phyloP scores from a whole-genome alignment of 2,797 vertebrate genomes.

The Pristis pectinata region DNA sequence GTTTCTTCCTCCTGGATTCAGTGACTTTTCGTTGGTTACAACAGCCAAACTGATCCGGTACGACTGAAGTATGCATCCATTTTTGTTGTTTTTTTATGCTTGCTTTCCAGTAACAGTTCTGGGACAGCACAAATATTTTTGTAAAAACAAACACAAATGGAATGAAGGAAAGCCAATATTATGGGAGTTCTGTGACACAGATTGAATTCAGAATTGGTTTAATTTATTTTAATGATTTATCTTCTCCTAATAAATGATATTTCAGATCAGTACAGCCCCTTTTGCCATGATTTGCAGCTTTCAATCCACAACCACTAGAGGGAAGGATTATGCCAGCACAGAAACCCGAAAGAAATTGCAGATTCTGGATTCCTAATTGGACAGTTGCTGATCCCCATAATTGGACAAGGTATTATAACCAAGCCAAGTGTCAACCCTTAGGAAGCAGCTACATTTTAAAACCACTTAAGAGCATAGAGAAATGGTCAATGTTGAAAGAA shows the following conservation, averaged over 20 bases:
- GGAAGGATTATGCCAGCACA: slow-evolving; percentile 30
- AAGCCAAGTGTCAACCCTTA: neutral
- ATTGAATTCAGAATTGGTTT: neutral
- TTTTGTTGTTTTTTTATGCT: neutral
- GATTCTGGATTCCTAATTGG: neutral
- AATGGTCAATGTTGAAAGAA: neutral
- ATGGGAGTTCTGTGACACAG: too few relatives aligned
- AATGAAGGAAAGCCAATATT: neutral
- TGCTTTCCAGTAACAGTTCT: neutral
- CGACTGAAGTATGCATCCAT: too few relatives aligned
- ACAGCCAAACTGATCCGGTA: neutral
- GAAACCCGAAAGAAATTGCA: neutral
- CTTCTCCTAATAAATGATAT: neutral
- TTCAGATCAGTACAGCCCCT: neutral
- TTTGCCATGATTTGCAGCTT: neutral
- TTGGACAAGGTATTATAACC: neutral
- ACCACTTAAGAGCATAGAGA: neutral
- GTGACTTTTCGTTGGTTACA: too few relatives aligned
- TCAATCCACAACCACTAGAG: slow-evolving; percentile 24
- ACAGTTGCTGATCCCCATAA: neutral
- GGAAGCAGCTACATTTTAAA: neutral
- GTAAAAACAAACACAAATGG: neutral
- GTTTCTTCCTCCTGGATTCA: neutral
- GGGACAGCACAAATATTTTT: neutral
- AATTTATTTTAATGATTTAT: too few relatives aligned